These are phyloP conservation scores for Xenopus petersii DNA, from an alignment of 2,797 vertebrate genomes.

Conservation along the genomic window DNA sequence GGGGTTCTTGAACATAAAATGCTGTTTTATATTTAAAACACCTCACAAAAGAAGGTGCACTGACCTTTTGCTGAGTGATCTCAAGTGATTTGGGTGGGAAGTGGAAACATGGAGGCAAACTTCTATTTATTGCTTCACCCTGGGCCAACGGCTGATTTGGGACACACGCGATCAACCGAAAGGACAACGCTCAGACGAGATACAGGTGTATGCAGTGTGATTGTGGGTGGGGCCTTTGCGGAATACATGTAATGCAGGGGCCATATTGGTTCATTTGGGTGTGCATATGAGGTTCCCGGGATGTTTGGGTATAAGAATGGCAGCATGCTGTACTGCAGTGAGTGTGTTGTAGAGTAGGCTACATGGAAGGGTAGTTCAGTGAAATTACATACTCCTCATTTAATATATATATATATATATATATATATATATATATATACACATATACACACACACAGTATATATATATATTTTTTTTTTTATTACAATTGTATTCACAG, in stretches of 20 bases:
- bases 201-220: neutral
- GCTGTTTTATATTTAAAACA: slow-evolving; percentile 14
- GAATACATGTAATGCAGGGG: neutral
- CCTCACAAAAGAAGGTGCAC: neutral
- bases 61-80: neutral
- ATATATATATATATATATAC: too few relatives aligned
- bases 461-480: too few relatives aligned
- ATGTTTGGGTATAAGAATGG: neutral
- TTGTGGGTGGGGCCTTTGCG: neutral
- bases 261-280: neutral
- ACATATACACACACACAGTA: too few relatives aligned
- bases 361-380: neutral
- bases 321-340: neutral
- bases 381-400: neutral
- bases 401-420: neutral
- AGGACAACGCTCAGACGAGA: neutral
- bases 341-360: neutral
- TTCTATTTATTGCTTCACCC: slow-evolving; percentile 27
- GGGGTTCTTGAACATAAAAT: slow-evolving; percentile 26
- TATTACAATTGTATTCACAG: neutral
- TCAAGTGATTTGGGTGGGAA: neutral
- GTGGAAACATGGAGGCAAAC: neutral
- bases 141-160: slow-evolving; percentile 1
- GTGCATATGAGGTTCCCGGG: neutral
- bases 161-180: slow-evolving; percentile 6